These are phyloP conservation scores for Loriculus beryllinus DNA, from an alignment of 2,797 vertebrate species.

Conservation along the genomic window DNA sequence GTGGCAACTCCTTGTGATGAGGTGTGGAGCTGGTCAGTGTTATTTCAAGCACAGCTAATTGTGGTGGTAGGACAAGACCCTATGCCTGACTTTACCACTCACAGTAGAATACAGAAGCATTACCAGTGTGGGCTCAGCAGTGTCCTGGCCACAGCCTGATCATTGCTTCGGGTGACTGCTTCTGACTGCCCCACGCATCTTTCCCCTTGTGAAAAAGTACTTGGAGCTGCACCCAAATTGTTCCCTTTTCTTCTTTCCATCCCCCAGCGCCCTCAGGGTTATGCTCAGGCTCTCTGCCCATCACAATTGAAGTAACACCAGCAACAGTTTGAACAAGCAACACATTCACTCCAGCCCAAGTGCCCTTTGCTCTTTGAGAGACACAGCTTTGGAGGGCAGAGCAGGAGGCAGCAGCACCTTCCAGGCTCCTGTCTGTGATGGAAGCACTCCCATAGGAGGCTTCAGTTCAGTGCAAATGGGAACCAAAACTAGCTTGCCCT, in stretches of 20 bases:
- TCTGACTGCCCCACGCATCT: background rate
- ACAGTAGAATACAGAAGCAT: rapidly evolving
- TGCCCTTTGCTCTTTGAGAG: background rate
- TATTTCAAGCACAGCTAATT: background rate
- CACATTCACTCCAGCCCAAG: background rate
- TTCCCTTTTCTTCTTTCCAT: background rate
- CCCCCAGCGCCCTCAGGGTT: background rate
- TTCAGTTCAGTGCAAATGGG: background rate
- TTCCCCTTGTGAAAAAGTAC: background rate
- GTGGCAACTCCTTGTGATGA: background rate
- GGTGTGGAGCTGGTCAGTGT: background rate
- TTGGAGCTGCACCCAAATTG: background rate
- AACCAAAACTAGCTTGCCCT: background rate
- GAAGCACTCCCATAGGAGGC: background rate
- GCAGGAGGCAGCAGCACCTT: rapidly evolving
- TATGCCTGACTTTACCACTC: background rate
- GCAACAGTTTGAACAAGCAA: background rate
- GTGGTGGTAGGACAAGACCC: background rate
- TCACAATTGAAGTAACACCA: background rate
- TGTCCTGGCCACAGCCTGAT: background rate
- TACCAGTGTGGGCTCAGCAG: background rate
- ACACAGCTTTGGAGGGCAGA: background rate
- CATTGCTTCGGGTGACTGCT: rapidly evolving
- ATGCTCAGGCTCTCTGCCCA: background rate
- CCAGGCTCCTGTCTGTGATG: no score